Conservation (phyloP, 2,888 invertebrate species). For the Leptarthrus brevirostris region DNA sequence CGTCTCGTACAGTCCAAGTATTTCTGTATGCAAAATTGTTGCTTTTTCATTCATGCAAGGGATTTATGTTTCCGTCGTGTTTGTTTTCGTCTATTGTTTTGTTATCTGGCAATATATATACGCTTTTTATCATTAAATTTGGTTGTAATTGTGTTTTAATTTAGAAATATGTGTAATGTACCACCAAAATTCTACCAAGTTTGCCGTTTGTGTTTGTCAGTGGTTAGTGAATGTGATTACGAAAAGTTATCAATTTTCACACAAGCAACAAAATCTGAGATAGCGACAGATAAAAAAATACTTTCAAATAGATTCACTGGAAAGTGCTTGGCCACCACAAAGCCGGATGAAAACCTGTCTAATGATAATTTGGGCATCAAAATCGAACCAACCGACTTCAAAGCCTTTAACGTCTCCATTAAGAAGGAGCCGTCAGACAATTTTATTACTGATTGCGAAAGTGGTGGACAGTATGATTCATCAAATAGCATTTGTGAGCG, state of each 20-base stretch:
- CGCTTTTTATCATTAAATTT: constrained; percentile 30
- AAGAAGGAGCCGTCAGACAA: constrained; percentile 16
- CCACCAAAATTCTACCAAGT: constrained; percentile 93
- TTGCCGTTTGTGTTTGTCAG: constrained; percentile 93
- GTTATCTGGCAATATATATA: constrained; percentile 26
- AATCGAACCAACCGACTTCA: constrained; percentile 22
- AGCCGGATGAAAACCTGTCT: constrained; percentile 5
- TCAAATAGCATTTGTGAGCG: constrained; percentile 69
- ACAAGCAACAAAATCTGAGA: constrained; percentile 19
- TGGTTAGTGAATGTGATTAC: constrained; percentile 79
- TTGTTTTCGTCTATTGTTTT: constrained; percentile 43
- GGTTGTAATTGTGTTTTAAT: constrained; percentile 25
- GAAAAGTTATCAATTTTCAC: constrained; percentile 70
- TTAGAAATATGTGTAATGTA: constrained; percentile 86
- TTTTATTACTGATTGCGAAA: constrained; percentile 54
- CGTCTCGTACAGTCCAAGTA: constrained; percentile 19
- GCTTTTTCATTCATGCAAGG: constrained; percentile 38
- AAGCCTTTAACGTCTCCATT: constrained; percentile 21
- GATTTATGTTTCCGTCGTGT: constrained; percentile 37
- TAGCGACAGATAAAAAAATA: constrained; percentile 40
- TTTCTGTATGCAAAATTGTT: constrained; percentile 40
- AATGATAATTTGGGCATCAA: constrained; percentile 1
- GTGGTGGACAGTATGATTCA: constrained; percentile 61
- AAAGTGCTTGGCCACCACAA: constrained; percentile 4
- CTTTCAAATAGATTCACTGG: constrained; percentile 24